phyloP scores from a whole-genome alignment of 1,140 invertebrate genomes.

The Helicoverpa zea region DNA sequence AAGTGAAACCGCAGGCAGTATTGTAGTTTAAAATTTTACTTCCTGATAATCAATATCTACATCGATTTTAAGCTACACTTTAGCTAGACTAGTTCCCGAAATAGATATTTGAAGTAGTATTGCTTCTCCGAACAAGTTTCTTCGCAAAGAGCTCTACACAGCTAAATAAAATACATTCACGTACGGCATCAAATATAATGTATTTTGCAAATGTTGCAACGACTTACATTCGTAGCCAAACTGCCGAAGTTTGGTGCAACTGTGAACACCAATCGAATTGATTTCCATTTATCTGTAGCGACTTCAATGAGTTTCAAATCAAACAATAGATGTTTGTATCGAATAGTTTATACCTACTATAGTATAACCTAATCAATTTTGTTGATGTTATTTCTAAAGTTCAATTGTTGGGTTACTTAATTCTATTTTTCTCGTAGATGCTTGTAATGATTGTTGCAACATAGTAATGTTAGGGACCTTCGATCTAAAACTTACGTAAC shows the following conservation, averaged over 20 bases:
- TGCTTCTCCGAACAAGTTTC: no score
- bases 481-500: neutral
- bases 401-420: neutral
- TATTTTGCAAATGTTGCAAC: neutral
- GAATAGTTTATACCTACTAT: constrained; percentile 20
- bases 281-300: constrained; percentile 32
- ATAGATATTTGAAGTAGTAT: no score
- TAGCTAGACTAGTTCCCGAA: no score
- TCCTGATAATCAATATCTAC: no score
- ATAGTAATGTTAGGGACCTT: neutral
- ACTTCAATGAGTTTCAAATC: neutral
- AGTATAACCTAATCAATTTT: constrained; percentile 18
- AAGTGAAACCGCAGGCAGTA: no score
- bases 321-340: constrained; percentile 24
- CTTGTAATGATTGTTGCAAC: neutral
- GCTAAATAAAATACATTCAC: neutral
- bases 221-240: constrained; percentile 5
- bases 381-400: neutral
- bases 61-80: no score
- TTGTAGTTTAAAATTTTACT: no score
- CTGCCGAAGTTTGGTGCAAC: constrained; percentile 8
- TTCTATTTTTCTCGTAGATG: neutral
- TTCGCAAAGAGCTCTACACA: no score
- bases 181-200: neutral
- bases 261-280: constrained; percentile 20